Base-by-base conservation (phyloP, 1,140 invertebrate species). In the Ganaspis sp. region DNA sequence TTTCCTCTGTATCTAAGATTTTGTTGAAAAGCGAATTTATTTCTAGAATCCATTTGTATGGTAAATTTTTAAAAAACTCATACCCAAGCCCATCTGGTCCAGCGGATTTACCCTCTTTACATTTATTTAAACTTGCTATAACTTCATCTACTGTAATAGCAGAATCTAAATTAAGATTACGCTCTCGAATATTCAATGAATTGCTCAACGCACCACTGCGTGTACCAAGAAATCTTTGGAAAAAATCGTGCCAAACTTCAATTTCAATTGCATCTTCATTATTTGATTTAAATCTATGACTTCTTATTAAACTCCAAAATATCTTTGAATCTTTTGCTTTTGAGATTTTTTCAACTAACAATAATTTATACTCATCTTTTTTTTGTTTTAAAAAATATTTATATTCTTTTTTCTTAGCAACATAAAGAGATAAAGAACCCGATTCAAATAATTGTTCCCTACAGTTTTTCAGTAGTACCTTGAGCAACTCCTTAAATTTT, bases 41-140 rank as follows among this genome's bases (percentile, higher is more conserved):
- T 26, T 70, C 29, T 11, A 12, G 4, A 9, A 75, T 34, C 76
- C 79, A 80, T 29, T 54, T 74, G n/a, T 45, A 15, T 12, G 70
- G 69, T 6, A 76, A 15, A 40, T 37, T n/a, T 72, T 81, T 76
- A 70, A 49, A 73, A 29, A 79, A 73, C 49, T 73, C 72, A 23
- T 79, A 79, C n/a, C 58, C 11, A 54, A 79, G 70, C 11, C 72
- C 73, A 74, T 82, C 80, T 9, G 74, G 72, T n/a, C 77, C 80
- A 5, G 80, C 69, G 58, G 78, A n/a, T 74, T 82, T 82, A 23
- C 64, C 69, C 23, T 42, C 73, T 75, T 77, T 79, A 11, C 26
- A 9, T 19, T 75, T 58, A 8, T 72, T 21, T 1, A 78, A 23
- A 26, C n/a, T 21, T 23, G 34, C 49, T 19, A 37, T 70, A 1